Base-by-base conservation (phyloP, 2,113 vertebrate species). In the Proterorhinus semilunaris region DNA sequence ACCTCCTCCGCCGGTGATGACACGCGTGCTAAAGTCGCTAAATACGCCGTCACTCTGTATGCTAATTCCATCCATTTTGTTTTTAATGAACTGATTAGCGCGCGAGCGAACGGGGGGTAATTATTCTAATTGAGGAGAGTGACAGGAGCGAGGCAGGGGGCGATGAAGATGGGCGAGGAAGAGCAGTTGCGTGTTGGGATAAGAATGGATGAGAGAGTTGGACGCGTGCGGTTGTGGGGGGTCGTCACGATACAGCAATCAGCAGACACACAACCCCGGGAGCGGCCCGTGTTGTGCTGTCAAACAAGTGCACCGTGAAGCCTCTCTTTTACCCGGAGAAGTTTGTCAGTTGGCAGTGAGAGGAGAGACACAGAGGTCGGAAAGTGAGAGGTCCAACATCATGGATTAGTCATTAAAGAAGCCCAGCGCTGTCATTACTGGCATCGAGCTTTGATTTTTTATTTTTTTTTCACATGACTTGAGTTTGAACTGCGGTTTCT, bases 21-120 rank as follows among this genome's bases (percentile, higher is more conserved):
- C 83, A 89, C 80, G 78, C 83, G 88, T 65, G 81, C 82, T 36
- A 3, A 55, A 50, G 77, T 74, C 16, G 81, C 84, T 90, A 90
- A 91, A 91, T 92, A 89, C 91, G 84, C 88, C 80, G 27, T 81
- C 86, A 84, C 78, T 89, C 83, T 89, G 78, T 91, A 88, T 90
- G 88, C 85, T 89, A 91, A 91, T 92, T 89, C 89, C 86, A 86
- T 90, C 86, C 87, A 91, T 93, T 93, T 92, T 90, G 86, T 90
- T 92, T 90, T 92, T 93, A 92, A 93, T 92, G 92, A 92, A 92
- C 88, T 92, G 91, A 92, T 92, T 92, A 91, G 88, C 68, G 86
- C 84, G 84, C 71, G 87, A 89, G 87, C 72, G 90, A 90, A 89
- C 88, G 86, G 87, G 91, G 90, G 87, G 87, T 88, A 91, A 93